Base-by-base conservation (phyloP, 2,888 invertebrate species). In the Myopa testacea region DNA sequence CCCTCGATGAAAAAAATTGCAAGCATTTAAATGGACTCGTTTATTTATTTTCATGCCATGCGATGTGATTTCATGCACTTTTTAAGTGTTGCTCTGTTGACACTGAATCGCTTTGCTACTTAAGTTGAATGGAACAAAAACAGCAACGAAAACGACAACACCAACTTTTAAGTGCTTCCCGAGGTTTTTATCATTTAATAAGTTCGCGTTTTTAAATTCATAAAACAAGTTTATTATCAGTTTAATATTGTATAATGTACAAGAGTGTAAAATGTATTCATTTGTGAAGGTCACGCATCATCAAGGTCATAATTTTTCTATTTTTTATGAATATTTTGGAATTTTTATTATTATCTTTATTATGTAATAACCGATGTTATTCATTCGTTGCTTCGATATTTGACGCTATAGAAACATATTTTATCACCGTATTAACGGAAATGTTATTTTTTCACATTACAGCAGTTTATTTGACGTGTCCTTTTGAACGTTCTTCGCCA, bases 1-100 rank as follows among this genome's bases (percentile, higher is more conserved):
- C 68, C 76, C 68, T 68, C 3, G 45, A 45, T 45, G 75, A 75
- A 67, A 75, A 75, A 75, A 67, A 55, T 55, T 16, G 58, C n/a
- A 58, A 45, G 26, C 52, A n/a, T 14, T 69, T 67, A 40, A 40
- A 67, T 38, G 38, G 40, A 40, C 40, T 67, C 37, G 12, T 67
- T 40, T 37, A 40, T 67, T 63, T 63, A 63, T 63, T 34, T 63
- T 14, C 16, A n/a, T 55, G 55, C 5, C 2, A 55, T 50, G 52
- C 26, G 26, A 70, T 37, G 45, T 19, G 45, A 19, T 69, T 71
- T 71, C 55, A 10, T 55, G 6, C 7, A 55, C 16, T 12, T 58
- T 58, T 16, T 58, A 3, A 26, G 58, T 16, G 60, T 71, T 55
- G 55, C 45, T 45, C 45, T 70, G 52, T 70, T 50, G 19, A 68